Conservation (phyloP, 2,113 vertebrate genomes). For the Alethe diademata region DNA sequence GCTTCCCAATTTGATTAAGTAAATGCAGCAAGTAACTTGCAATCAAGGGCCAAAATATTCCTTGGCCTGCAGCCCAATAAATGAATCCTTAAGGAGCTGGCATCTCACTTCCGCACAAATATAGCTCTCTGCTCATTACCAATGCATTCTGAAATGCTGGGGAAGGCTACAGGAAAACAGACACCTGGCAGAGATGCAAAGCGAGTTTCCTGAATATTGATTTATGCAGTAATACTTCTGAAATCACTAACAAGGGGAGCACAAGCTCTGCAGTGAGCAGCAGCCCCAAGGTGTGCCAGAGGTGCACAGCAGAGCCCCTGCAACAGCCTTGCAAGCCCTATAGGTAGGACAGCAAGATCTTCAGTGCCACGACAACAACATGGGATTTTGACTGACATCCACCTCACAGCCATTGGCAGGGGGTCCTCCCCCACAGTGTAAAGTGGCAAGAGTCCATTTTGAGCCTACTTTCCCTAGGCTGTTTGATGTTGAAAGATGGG, state of each 20-base stretch:
- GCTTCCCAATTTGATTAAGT: not conserved
- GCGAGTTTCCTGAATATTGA: slow-evolving; percentile 9
- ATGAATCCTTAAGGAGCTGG: slow-evolving; percentile 10
- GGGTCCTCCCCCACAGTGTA: not conserved
- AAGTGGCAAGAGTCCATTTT: not conserved
- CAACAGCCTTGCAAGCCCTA: not conserved
- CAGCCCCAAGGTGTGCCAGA: not conserved
- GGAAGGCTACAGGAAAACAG: slow-evolving; percentile 37
- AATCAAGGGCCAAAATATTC: not conserved
- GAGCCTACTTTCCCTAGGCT: not conserved
- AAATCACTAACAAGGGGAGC: not conserved
- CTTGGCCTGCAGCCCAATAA: slow-evolving; percentile 21
- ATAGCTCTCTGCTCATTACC: slow-evolving; percentile 11
- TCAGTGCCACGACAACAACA: fast-evolving
- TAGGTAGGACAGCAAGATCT: not conserved
- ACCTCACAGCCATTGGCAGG: not conserved
- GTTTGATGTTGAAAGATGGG: not conserved
- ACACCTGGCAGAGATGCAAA: not conserved
- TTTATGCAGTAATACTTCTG: slow-evolving; percentile 37
- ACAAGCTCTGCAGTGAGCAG: not conserved
- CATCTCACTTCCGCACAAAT: slow-evolving; percentile 16
- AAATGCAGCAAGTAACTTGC: not conserved
- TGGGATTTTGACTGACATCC: not conserved
- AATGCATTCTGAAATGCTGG: not conserved
- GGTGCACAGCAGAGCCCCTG: not conserved